These are phyloP conservation scores for Chaenocephalus aceratus DNA, from an alignment of 2,113 vertebrate genomes.

Conservation along the genomic window DNA sequence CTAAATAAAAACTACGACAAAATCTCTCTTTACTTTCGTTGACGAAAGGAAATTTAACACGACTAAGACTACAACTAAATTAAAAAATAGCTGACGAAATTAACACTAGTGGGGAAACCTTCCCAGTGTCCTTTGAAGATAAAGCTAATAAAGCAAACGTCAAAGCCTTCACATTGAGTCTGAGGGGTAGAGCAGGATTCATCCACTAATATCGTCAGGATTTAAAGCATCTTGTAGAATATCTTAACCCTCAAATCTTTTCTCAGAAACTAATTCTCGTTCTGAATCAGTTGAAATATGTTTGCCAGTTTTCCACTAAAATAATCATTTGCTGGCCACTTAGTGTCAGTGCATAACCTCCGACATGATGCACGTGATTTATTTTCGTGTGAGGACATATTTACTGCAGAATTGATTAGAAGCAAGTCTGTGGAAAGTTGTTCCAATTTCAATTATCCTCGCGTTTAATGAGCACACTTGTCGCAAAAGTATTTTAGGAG, in stretches of 20 bases:
- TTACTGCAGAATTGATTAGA: slow-evolving; percentile 36
- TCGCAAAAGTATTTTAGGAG: neutral
- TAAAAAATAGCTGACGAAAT: no score
- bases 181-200: neutral
- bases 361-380: slow-evolving; percentile 30
- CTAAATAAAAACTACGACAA: no score
- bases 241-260: neutral
- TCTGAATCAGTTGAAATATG: neutral
- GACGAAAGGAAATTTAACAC: no score
- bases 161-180: slow-evolving; percentile 6
- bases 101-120: slow-evolving; percentile 20
- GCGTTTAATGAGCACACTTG: neutral
- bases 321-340: slow-evolving; percentile 34
- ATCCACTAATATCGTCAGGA: neutral
- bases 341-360: slow-evolving; percentile 17
- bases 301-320: neutral
- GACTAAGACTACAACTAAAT: no score
- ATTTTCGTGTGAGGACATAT: slow-evolving; percentile 14
- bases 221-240: neutral
- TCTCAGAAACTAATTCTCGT: neutral
- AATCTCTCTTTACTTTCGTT: no score
- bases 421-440: neutral
- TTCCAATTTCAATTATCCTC: slow-evolving; percentile 21
- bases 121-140: slow-evolving; percentile 31
- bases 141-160: slow-evolving; percentile 59